Conservation (phyloP, 2,113 vertebrate species). For the Patagioenas fasciata region DNA sequence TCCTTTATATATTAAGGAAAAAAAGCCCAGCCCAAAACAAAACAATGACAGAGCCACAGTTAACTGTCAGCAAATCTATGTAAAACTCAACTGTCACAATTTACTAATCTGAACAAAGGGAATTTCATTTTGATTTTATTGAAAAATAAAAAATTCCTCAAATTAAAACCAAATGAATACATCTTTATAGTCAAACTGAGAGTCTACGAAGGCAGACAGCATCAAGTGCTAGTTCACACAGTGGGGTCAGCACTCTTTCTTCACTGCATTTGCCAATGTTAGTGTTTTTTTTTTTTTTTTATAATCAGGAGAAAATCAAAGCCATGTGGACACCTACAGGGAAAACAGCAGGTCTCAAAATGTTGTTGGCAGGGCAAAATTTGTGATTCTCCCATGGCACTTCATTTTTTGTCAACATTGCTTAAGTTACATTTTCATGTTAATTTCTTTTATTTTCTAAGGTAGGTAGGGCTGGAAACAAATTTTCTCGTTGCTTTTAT, state of each 20-base stretch:
- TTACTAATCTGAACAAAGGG: neutral
- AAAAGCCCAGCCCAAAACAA: rapidly evolving
- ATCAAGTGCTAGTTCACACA: slow-evolving; percentile 35
- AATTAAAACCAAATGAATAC: slow-evolving; percentile 62
- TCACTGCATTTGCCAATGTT: slow-evolving; percentile 63
- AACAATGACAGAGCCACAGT: neutral
- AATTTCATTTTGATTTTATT: slow-evolving; percentile 56
- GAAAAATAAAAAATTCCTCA: slow-evolving; percentile 57
- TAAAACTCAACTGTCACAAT: neutral
- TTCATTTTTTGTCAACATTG: neutral
- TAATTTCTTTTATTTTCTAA: slow-evolving; percentile 31
- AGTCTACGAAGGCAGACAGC: slow-evolving; percentile 19
- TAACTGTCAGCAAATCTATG: neutral
- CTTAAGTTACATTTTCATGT: slow-evolving; percentile 14
- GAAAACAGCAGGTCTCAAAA: slow-evolving; percentile 58
- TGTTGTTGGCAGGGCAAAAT: slow-evolving; percentile 35
- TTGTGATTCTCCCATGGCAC: neutral
- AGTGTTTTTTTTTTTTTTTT: slow-evolving; percentile 66
- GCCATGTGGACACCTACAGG: slow-evolving; percentile 65
- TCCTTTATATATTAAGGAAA: neutral
- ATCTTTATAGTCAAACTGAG: slow-evolving; percentile 47
- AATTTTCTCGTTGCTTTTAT: slow-evolving; percentile 23
- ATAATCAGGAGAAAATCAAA: slow-evolving; percentile 73
- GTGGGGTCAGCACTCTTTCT: slow-evolving; percentile 39
- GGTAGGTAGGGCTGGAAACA: neutral